These are phyloP conservation scores for Autographa gamma DNA, from an alignment of 2,888 invertebrate genomes.

Conservation along the genomic window DNA sequence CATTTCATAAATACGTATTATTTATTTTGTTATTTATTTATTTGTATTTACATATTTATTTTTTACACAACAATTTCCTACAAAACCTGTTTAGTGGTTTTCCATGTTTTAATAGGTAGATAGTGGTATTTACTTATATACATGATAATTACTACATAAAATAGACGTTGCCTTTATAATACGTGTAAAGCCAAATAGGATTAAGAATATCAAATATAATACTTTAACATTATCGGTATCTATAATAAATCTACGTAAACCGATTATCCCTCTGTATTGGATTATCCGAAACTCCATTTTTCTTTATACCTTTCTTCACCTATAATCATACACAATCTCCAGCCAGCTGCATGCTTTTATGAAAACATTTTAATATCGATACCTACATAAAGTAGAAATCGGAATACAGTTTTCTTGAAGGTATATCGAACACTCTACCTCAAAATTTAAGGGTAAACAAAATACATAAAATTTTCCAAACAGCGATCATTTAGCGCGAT, in stretches of 20 bases:
- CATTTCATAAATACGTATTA: not conserved
- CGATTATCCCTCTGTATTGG: not conserved
- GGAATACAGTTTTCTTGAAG: not conserved
- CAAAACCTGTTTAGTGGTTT: too few relatives aligned
- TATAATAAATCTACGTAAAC: not conserved
- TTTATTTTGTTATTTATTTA: not conserved
- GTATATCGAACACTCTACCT: not conserved
- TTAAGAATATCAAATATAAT: too few relatives aligned
- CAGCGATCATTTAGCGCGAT: not conserved
- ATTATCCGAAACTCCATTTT: not conserved
- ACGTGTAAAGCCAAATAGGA: too few relatives aligned
- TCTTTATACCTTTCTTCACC: not conserved
- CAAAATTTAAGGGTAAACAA: conserved; percentile 1
- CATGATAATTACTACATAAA: too few relatives aligned
- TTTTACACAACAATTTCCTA: too few relatives aligned
- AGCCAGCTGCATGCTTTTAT: not conserved
- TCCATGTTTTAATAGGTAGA: too few relatives aligned
- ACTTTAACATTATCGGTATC: too few relatives aligned
- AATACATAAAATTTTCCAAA: conserved; percentile 14
- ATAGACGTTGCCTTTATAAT: too few relatives aligned
- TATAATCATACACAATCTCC: not conserved
- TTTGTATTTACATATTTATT: too few relatives aligned
- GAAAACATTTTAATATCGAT: not conserved
- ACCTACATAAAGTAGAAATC: not conserved
- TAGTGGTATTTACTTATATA: too few relatives aligned